These are phyloP conservation scores for Scaptomyza polygonia DNA, from an alignment of 2,888 invertebrate species.

Conservation along the genomic window DNA sequence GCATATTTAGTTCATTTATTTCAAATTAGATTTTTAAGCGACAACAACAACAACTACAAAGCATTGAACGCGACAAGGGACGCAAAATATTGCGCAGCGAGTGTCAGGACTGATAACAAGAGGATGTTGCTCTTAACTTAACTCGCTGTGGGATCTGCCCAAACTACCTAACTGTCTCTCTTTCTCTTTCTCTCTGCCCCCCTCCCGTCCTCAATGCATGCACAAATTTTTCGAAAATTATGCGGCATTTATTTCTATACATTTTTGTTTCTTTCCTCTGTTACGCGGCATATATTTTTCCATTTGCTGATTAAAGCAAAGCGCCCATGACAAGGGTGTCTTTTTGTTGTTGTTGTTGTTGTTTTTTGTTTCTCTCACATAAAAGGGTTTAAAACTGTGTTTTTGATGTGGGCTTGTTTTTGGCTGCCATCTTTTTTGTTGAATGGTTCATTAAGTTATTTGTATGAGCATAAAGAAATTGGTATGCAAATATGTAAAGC, in stretches of 20 bases:
- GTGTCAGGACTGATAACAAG: conserved; percentile 46
- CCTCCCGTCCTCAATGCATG: conserved; percentile 44
- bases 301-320: conserved; percentile 76
- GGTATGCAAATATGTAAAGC: conserved; percentile 36
- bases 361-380: conserved; percentile 13
- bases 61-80: conserved; percentile 35
- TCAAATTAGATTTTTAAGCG: conserved; percentile 80
- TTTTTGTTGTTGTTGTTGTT: conserved; percentile 5
- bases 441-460: conserved; percentile 71
- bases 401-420: conserved; percentile 61
- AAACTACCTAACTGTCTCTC: too few relatives aligned
- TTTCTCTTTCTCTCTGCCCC: too few relatives aligned
- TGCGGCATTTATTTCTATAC: conserved; percentile 57
- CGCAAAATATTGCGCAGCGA: conserved; percentile 47
- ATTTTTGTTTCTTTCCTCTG: conserved; percentile 19
- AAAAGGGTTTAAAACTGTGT: conserved; percentile 72
- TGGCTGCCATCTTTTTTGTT: conserved; percentile 35
- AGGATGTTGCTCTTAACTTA: conserved; percentile 13
- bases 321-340: conserved; percentile 59
- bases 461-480: conserved; percentile 38
- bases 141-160: not conserved
- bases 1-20: conserved; percentile 83
- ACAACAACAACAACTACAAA: conserved; percentile 54
- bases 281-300: conserved; percentile 58
- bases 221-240: conserved; percentile 63